A percentile compares a stretch with the other conserved stretches of the same genome.
Conservation (phyloP, 1,140 invertebrate species). For the Triops cancriformis region DNA sequence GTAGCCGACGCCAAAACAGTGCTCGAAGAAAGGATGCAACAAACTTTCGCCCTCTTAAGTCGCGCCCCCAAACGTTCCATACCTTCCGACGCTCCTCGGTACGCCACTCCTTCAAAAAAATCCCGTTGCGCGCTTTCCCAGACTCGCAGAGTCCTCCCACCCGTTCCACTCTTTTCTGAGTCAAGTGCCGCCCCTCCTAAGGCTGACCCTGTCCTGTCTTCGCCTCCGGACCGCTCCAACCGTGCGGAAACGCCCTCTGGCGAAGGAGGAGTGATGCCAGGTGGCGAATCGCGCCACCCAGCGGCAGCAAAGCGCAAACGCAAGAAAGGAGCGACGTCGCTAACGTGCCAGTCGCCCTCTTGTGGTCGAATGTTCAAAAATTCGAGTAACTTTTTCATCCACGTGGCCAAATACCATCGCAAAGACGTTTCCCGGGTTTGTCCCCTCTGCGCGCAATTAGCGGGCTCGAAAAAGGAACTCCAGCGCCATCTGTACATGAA, state of each 20-base stretch:
- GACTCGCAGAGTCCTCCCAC: too few relatives aligned
- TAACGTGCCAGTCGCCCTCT: neutral
- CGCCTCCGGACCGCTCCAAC: too few relatives aligned
- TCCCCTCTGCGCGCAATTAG: neutral
- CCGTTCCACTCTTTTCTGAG: too few relatives aligned
- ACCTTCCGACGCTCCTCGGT: too few relatives aligned
- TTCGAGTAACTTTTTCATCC: neutral
- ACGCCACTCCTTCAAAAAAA: too few relatives aligned
- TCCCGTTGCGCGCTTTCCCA: too few relatives aligned
- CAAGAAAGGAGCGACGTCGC: neutral
- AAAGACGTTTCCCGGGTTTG: neutral
- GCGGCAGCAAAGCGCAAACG: neutral
- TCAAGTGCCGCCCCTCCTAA: too few relatives aligned
- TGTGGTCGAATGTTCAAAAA: neutral
- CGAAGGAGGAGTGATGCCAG: too few relatives aligned
- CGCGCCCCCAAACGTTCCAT: too few relatives aligned
- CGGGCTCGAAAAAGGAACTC: neutral
- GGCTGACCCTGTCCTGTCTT: too few relatives aligned
- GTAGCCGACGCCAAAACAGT: neutral
- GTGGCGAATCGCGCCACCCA: too few relatives aligned
- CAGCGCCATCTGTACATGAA: neutral
- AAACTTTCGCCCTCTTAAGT: neutral
- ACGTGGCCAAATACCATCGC: neutral
- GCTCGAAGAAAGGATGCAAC: neutral
- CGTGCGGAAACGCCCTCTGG: too few relatives aligned